phyloP scores from a whole-genome alignment of 2,113 vertebrate genomes.

The Uropsilus gracilis region DNA sequence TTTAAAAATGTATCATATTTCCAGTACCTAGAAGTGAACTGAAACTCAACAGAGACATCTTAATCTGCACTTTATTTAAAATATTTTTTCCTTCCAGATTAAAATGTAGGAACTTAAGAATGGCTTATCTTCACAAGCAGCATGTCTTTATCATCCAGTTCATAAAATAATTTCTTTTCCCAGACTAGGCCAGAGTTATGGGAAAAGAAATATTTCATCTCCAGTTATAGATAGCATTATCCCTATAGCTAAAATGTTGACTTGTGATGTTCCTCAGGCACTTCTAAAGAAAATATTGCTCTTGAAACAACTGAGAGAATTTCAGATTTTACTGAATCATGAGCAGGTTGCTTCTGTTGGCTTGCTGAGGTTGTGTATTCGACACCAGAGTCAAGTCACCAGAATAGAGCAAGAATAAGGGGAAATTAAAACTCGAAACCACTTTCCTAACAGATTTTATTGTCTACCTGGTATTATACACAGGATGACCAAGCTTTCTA shows the following conservation, averaged over 20 bases:
- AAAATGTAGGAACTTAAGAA: slow-evolving; percentile 13
- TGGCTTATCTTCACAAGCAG: background rate
- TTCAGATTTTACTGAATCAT: slow-evolving; percentile 41
- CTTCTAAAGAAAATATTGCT: slow-evolving; percentile 45
- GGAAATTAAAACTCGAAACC: slow-evolving; percentile 54
- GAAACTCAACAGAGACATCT: background rate
- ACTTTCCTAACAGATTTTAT: slow-evolving; percentile 18
- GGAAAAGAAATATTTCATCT: background rate
- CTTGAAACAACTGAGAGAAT: slow-evolving; percentile 29
- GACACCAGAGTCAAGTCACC: background rate
- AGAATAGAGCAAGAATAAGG: slow-evolving; percentile 24
- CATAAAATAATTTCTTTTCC: background rate
- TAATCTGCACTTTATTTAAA: background rate
- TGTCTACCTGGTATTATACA: slow-evolving; percentile 29
- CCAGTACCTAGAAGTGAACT: background rate
- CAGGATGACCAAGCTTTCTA: slow-evolving; percentile 20
- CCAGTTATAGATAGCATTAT: background rate
- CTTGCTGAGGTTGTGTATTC: background rate
- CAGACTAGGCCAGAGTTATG: background rate
- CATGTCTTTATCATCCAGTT: background rate
- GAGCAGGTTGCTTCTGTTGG: background rate
- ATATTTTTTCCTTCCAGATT: background rate
- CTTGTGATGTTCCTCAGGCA: background rate
- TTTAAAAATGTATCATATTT: background rate
- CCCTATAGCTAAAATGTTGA: slow-evolving; percentile 25